Evolutionary conservation across 1,140 invertebrate species (phyloP), one percentile per base, ranked within the genome.

Genomic region (Archivesica marissinica): DNA sequence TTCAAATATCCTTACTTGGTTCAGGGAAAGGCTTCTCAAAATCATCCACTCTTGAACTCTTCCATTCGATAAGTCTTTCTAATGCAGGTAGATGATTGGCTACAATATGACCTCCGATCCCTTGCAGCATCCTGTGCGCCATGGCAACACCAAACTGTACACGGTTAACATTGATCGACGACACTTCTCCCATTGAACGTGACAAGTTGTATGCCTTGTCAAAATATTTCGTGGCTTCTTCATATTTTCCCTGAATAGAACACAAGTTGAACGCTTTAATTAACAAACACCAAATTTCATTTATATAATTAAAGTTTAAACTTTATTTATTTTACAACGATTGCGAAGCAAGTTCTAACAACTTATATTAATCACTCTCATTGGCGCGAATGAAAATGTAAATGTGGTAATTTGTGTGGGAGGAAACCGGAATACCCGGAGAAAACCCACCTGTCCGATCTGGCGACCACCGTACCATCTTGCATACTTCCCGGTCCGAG

Each of bases 131-230:
- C n/a, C 89, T 90, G 84, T 93, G 93, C 9, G 93, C 92, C 87
- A 92, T 89, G 9, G 93, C 88, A 25, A 93, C 91, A 72, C 93
- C 93, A 61, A 88, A 93, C 77, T 93, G 92, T 33, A 93, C 92
- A 25, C 93, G 82, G 70, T 93, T 92, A 2, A 88, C 88, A 72
- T 89, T 90, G 33, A 93, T 92, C 6, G 92, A 87, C 20, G 87
- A 83, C 30, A 72, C 70, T 38, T 93, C 91, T 23, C 88, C 89
- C 79, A 92, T 76, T 28, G 92, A 89, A 35, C 93, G 87, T 3
- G 93, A 91, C 33, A 94, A 90, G 86, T 93, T 93, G 88, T 93
- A 94, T 1, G 93, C 91, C 72, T 93, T 93, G 84, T 88, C 93
- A 90, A 94, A 94, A 85, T 93, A 93, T 68, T 92, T 92, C 25